Base-by-base conservation (phyloP, 2,797 vertebrate species). In the Enteromius fasciolatus region DNA sequence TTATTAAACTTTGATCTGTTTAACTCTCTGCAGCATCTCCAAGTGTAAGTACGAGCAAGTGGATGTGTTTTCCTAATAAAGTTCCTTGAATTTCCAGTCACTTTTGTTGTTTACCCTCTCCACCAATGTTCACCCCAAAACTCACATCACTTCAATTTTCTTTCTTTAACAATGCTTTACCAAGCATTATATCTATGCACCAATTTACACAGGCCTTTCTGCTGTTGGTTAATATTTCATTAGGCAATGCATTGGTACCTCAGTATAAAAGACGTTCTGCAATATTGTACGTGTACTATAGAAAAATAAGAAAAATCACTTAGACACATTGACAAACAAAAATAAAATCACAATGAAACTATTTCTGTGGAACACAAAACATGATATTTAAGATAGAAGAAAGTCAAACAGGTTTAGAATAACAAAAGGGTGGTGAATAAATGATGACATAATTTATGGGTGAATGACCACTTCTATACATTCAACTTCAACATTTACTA, bases 1-100 rank as follows among this genome's bases (percentile, higher is more conserved):
- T 84, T 82, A 86, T 87, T 87, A 86, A 84, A 84, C 84, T 84
- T 82, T 77, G 84, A 84, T 86, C 84, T 82, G 84, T 31, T 86
- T 72, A 77, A 86, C 78, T 83, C 77, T 82, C 83, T 50, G 78
- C 77, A 78, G 61, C 18, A 74, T 80, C 50, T 86, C 76, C 69
- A 61, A 72, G 33, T 81, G 59, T 59, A 67, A 64, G 12, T 23
- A 64, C 31, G 74, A 66, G 59, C 23, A n/a, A 73, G 66, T 77
- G 72, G 74, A 74, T 77, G 20, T 39, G 61, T 63, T 84, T 28
- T 80, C 48, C 33, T 50, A 39, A 74, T 52, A 50, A 23, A 50
- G 79, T 28, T 66, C 20, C 14, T 9, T 52, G 46, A 67, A 52
- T 36, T 54, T 79, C 46, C 64, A 23, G 20, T 75, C 25, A 14